These are phyloP conservation scores for Thalassophryne amazonica DNA, from an alignment of 2,797 vertebrate genomes.

Conservation along the genomic window DNA sequence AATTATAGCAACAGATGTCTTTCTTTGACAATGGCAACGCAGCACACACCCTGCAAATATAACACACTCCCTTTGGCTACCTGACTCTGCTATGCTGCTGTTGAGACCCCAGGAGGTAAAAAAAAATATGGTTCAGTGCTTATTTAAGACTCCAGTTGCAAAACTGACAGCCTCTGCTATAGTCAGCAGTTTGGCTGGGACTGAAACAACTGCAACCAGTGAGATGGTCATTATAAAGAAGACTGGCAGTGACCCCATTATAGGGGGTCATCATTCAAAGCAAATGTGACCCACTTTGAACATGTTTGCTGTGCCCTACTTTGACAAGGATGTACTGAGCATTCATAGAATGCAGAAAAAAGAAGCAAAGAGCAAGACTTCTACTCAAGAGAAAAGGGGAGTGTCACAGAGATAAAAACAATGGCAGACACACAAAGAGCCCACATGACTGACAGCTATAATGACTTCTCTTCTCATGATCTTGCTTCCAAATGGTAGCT, in stretches of 20 bases:
- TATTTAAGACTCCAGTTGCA: slow-evolving; percentile 25
- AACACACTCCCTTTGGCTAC: not conserved
- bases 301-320: slow-evolving; percentile 25
- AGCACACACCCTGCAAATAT: slow-evolving; percentile 13
- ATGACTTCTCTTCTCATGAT: slow-evolving; percentile 12
- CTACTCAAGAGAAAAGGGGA: not conserved
- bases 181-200: not conserved
- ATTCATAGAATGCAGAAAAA: slow-evolving; percentile 9
- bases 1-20: not conserved
- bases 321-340: slow-evolving; percentile 32
- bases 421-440: not conserved
- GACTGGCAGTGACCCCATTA: slow-evolving; percentile 10
- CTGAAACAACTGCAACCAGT: not conserved
- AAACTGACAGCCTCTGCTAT: slow-evolving; percentile 9
- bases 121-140: slow-evolving; percentile 24
- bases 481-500: not conserved
- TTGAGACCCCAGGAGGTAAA: slow-evolving; percentile 9
- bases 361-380: not conserved
- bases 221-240: not conserved
- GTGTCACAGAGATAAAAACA: not conserved
- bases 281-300: slow-evolving; percentile 9
- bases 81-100: slow-evolving; percentile 9
- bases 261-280: not conserved
- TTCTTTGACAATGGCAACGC: slow-evolving; percentile 21
- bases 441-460: not conserved